Evolutionary conservation across 2,113 vertebrate species (phyloP), one percentile per base, ranked within the genome.

Genomic region (Pomatorhinus ruficollis): DNA sequence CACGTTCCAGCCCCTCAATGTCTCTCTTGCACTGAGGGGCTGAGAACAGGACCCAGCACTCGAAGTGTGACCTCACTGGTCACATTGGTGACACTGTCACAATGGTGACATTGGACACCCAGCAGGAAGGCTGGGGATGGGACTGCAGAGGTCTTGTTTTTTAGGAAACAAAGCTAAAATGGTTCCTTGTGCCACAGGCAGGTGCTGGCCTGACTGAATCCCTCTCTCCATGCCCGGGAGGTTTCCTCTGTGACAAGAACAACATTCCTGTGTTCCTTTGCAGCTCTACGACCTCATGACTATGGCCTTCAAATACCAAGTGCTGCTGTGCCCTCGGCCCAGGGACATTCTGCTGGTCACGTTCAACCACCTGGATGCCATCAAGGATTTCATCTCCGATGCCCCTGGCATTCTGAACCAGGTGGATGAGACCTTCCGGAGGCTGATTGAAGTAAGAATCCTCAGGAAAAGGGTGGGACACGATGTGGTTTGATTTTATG

Each of bases 281-380:
- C 98, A 99, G 99, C 99, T 99, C 8, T 99, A 99, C 40, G 99
- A 99, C 95, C 98, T 99, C 92, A 99, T 99, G 99, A 99, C 99
- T 4, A 99, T 99, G 99, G 99, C 99, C 74, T 99, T 99, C 97
- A 99, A 99, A 96, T 99, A 99, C 95, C 99, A 99, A 98, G 99
- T 99, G 45, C 97, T 99, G 71, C 98, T 99, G 64, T 99, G 99
- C 89, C 98, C 99, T 61, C 98, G 99, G 17, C 99, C 99, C 61
- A 99, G 98, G 92, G 99, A 99, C 96, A 97, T 99, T 35, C 97
- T 99, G 74, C 98, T 99, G 28, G 98, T 99, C 93, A 99, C 99
- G 0, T 99, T 99, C 97, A 99, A 99, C 95, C 99, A 99, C 90
- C 98, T 99, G 98, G 99, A 99, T 30, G 97, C 99, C 28, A 99